Conservation (phyloP, 1,140 invertebrate species). For the Parasteatoda tepidariorum region DNA sequence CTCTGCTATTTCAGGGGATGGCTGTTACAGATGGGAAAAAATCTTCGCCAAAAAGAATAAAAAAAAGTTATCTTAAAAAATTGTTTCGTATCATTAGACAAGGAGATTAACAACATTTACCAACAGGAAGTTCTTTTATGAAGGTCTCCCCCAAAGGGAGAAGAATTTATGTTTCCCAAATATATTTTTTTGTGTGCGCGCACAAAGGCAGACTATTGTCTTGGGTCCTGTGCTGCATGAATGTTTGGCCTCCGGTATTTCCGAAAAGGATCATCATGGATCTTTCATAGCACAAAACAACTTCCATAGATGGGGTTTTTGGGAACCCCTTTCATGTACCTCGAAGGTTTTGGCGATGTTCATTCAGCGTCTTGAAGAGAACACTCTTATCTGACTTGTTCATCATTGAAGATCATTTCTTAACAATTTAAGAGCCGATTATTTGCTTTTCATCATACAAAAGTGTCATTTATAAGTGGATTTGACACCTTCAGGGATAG, state of each 20-base stretch:
- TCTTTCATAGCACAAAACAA: background rate
- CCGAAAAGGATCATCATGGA: slow-evolving; percentile 24
- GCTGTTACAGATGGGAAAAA: background rate
- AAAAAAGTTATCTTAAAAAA: slow-evolving; percentile 33
- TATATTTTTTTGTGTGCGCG: slow-evolving; percentile 16
- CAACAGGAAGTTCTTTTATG: slow-evolving; percentile 60
- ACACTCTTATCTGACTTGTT: background rate
- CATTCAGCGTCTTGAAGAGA: background rate
- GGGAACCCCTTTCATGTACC: background rate
- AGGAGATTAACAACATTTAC: slow-evolving; percentile 60
- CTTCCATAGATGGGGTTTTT: background rate
- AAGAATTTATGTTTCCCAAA: slow-evolving; percentile 46
- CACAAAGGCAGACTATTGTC: slow-evolving; percentile 47
- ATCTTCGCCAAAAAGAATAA: background rate
- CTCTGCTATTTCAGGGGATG: background rate
- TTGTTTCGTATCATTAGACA: slow-evolving; percentile 60
- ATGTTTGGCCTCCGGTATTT: slow-evolving; percentile 21
- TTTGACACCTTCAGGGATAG: background rate
- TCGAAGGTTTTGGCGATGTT: background rate
- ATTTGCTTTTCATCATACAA: background rate
- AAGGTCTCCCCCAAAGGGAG: slow-evolving; percentile 31
- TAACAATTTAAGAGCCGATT: background rate
- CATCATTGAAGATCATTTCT: background rate
- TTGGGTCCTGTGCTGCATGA: slow-evolving; percentile 1
- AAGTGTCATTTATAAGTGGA: background rate